phyloP scores from a whole-genome alignment of 1,140 invertebrate genomes.

The Lysiphlebus fabarum region DNA sequence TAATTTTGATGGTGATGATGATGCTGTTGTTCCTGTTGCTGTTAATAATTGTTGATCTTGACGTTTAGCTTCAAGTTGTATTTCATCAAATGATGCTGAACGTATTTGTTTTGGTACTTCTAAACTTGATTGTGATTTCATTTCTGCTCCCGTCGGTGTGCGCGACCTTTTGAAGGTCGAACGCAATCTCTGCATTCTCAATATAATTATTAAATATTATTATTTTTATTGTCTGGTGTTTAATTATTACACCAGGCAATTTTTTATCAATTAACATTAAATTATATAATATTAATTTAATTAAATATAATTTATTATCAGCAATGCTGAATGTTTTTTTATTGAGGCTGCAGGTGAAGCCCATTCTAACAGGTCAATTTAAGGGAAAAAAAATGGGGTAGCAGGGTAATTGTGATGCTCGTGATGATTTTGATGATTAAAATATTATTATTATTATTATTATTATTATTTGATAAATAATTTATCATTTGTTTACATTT shows the following conservation, averaged over 20 bases:
- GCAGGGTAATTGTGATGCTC: too few species aligned
- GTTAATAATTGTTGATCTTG: conserved; percentile 35
- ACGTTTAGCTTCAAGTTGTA: conserved; percentile 73
- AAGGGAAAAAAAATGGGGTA: too few species aligned
- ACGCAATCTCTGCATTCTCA: conserved; percentile 73
- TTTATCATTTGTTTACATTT: too few species aligned
- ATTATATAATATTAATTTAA: conserved; percentile 2
- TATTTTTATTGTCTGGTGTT: neutral
- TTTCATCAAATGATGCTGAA: conserved; percentile 84
- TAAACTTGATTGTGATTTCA: conserved; percentile 85
- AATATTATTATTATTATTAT: conserved; percentile 1
- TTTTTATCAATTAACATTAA: neutral
- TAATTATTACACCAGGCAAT: neutral
- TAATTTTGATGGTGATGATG: conserved; percentile 43
- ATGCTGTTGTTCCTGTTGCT: conserved; percentile 41
- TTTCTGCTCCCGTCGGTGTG: conserved; percentile 81
- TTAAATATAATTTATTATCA: neutral
- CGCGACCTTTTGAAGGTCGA: conserved; percentile 82
- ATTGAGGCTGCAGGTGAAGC: neutral
- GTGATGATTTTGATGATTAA: too few species aligned
- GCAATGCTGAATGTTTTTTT: neutral
- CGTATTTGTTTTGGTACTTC: conserved; percentile 81
- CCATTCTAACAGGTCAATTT: neutral
- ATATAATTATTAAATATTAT: conserved; percentile 17
- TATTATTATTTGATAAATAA: too few species aligned